Evolutionary conservation across 2,797 vertebrate species (phyloP), one percentile per base, ranked within the genome.

Genomic region (Cuculus canorus): DNA sequence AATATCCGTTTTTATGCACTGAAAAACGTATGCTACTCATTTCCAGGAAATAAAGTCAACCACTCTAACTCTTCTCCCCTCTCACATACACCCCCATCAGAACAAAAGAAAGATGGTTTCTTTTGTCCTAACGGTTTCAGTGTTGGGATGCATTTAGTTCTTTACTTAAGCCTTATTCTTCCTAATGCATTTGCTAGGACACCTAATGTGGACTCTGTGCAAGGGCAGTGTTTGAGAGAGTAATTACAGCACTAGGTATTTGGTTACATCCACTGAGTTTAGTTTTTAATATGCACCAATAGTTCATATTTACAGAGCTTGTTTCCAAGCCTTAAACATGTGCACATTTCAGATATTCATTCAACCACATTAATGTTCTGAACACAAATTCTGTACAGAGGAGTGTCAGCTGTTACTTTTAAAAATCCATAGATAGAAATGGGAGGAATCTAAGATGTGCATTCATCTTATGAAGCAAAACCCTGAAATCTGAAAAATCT

Each of bases 41-140:
- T 94, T 85, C 72, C 84, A 91, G 75, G 91, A 96, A 94, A 91
- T 78, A 77, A 93, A 95, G 50, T 53, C 41, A 89, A 27, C 18
- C 92, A 86, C 81, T 39, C 27, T 57, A 76, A 76, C 56, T 33
- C 13, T 57, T 68, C 70, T 83, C 37, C 54, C 50, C 11, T 45
- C 53, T 64, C 47, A 41, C 60, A 65, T 24, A 52, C 18, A 41
- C 2, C 5, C 10, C 35, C 13, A 39, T 11, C 14, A 64, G 41
- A 88, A 63, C n/a, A 81, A 68, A 10, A 65, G 35, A 72, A 70
- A 52, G 57, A 48, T 4, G 3, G 18, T 70, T 86, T 68, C 47
- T 61, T 72, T 83, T 69, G 39, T 66, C 56, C 60, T 28, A 71
- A 48, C 11, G 48, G 28, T n/a, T 35, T 82, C 1, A 0, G 37